Percentiles rank a stretch among this genome's conserved stretches.
phyloP scores from a whole-genome alignment of 2,888 invertebrate genomes.

The Eremobia ochroleuca region DNA sequence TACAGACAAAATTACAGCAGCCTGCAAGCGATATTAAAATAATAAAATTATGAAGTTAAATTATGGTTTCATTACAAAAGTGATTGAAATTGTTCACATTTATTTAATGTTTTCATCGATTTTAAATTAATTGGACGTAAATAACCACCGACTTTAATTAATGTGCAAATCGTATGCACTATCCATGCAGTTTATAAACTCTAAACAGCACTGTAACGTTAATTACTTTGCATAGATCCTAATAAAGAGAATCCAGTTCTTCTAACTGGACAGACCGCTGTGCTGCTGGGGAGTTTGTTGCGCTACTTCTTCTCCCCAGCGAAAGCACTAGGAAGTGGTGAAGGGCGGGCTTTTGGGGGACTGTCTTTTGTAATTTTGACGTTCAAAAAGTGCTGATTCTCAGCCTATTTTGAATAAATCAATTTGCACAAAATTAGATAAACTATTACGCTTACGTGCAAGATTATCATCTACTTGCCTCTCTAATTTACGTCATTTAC shows the following conservation, averaged over 20 bases:
- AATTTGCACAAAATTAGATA: neutral
- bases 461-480: neutral
- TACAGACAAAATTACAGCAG: neutral
- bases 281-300: neutral
- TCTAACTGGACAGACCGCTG: neutral
- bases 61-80: constrained; percentile 9
- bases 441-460: neutral
- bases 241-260: neutral
- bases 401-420: neutral
- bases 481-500: too few species aligned
- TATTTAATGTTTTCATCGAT: constrained; percentile 1
- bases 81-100: neutral
- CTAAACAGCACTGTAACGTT: neutral
- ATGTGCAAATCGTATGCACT: neutral
- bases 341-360: neutral
- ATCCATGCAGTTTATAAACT: neutral
- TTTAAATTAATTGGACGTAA: constrained; percentile 23
- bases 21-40: neutral
- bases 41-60: neutral
- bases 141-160: neutral
- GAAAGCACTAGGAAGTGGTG: neutral
- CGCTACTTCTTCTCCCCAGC: neutral
- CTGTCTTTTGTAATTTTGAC: neutral
- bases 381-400: neutral
- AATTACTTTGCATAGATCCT: neutral